These are phyloP conservation scores for Ctena decussata DNA, from an alignment of 2,888 invertebrate genomes.

Conservation along the genomic window DNA sequence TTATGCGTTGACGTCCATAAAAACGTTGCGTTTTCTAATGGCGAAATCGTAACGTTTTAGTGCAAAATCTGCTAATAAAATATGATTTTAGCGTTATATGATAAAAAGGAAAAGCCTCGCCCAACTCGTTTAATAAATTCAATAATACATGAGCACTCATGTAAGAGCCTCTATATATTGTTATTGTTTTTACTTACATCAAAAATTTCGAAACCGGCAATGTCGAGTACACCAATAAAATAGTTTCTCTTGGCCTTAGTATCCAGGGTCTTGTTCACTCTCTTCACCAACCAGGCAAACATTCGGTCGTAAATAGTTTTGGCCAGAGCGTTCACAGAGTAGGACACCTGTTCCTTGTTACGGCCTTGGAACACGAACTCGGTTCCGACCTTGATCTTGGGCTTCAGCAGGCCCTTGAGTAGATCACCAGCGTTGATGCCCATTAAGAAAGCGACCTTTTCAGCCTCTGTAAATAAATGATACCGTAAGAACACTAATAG, in stretches of 20 bases:
- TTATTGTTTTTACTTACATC: slow-evolving; percentile 88
- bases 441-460: slow-evolving; percentile 96
- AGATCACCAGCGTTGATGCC: slow-evolving; percentile 95
- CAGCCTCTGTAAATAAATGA: no score
- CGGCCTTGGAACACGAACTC: slow-evolving; percentile 99
- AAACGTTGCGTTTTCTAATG: no score
- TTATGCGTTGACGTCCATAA: no score
- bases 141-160: no score
- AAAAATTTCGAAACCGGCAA: slow-evolving; percentile 99
- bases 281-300: slow-evolving; percentile 96
- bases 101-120: no score
- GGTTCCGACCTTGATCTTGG: slow-evolving; percentile 98
- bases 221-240: slow-evolving; percentile 99
- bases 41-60: no score
- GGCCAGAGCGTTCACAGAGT: slow-evolving; percentile 87
- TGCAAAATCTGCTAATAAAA: no score
- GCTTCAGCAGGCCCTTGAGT: slow-evolving; percentile 93
- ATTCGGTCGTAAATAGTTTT: slow-evolving; percentile 88
- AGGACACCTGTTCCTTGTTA: slow-evolving; percentile 92
- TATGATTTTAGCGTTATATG: no score
- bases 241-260: slow-evolving; percentile 99
- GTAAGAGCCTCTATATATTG: no score
- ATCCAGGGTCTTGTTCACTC: slow-evolving; percentile 99
- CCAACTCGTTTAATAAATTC: no score
- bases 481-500: no score